Evolutionary conservation across 2,113 vertebrate genomes (phyloP).

Genomic region (Paedocypris sp.): DNA sequence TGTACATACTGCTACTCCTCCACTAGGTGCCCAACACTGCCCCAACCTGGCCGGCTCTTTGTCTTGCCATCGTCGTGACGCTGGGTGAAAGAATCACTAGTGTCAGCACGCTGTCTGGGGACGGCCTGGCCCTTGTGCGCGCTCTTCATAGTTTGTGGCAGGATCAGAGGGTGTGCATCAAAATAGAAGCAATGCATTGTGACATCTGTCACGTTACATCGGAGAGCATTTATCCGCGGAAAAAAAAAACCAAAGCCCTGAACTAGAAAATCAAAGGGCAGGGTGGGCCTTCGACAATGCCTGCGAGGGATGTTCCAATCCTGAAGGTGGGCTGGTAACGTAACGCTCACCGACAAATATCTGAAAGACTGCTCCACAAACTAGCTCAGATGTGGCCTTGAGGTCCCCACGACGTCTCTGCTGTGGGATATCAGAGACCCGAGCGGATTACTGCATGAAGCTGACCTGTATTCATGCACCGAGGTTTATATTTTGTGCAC

Average conservation of each 20-base stretch:
- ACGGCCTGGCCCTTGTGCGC: slow-evolving; percentile 43
- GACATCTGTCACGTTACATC: slow-evolving; percentile 67
- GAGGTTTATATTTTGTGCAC: slow-evolving; percentile 37
- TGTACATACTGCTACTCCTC: slow-evolving; percentile 12
- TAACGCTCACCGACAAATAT: no score
- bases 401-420: neutral
- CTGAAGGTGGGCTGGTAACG: slow-evolving; percentile 34
- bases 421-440: slow-evolving; percentile 5
- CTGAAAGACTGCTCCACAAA: slow-evolving; percentile 46
- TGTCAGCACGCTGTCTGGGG: slow-evolving; percentile 56
- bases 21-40: neutral
- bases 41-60: slow-evolving; percentile 27
- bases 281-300: slow-evolving; percentile 49
- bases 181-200: slow-evolving; percentile 58
- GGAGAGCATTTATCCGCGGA: slow-evolving; percentile 63
- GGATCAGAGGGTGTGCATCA: slow-evolving; percentile 67
- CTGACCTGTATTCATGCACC: slow-evolving; percentile 51
- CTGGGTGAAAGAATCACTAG: slow-evolving; percentile 57
- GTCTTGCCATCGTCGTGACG: slow-evolving; percentile 43
- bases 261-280: slow-evolving; percentile 75
- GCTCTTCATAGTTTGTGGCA: slow-evolving; percentile 64
- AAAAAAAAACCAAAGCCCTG: slow-evolving; percentile 55
- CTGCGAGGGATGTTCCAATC: slow-evolving; percentile 28
- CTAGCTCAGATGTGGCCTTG: slow-evolving; percentile 1
- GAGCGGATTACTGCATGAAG: slow-evolving; percentile 38